Percentiles rank a stretch among this genome's conserved stretches.
Conservation (phyloP, 2,797 vertebrate genomes). For the Clarias laeviceps region DNA sequence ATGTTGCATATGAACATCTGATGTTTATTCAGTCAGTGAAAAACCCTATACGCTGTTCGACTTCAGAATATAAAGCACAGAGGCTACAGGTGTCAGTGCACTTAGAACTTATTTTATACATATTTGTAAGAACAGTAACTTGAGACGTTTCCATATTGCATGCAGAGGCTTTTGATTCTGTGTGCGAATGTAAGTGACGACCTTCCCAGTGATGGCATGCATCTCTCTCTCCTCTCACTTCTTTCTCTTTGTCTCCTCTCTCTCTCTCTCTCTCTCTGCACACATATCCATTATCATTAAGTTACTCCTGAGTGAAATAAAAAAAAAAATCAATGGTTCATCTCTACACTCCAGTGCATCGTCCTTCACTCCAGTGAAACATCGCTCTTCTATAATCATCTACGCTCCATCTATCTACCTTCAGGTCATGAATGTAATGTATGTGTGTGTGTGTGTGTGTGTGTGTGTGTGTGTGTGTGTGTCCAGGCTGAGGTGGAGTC, state of each 20-base stretch:
- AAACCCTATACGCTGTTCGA: background rate
- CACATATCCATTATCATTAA: conserved; percentile 1
- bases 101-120: background rate
- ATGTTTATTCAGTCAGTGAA: background rate
- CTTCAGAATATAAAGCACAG: background rate
- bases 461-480: conserved; percentile 8
- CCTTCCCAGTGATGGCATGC: background rate
- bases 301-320: conserved; percentile 21
- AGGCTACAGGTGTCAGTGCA: background rate
- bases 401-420: conserved; percentile 4
- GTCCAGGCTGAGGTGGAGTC: conserved; percentile 87
- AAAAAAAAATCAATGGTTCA: conserved; percentile 30
- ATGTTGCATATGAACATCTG: background rate
- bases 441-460: background rate
- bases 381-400: background rate
- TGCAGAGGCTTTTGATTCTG: background rate
- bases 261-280: conserved; percentile 33
- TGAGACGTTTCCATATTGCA: background rate
- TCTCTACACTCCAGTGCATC: background rate
- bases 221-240: background rate
- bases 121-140: background rate
- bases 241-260: background rate
- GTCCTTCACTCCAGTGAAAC: conserved; percentile 16
- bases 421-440: background rate
- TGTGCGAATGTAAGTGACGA: background rate